Evolutionary conservation across 2,797 vertebrate species (phyloP).

Genomic region (Glyptemys insculpta): DNA sequence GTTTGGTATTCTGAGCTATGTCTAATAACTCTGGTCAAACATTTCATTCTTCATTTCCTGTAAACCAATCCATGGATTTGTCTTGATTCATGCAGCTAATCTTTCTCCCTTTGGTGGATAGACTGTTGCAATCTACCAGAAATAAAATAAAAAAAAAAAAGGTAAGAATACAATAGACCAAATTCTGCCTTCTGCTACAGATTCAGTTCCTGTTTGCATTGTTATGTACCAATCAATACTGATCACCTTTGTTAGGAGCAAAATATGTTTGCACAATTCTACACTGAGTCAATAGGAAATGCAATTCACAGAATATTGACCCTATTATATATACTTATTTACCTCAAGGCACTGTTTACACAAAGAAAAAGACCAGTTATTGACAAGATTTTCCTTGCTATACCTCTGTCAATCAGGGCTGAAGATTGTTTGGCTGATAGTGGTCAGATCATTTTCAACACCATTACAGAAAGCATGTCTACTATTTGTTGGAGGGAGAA

Average conservation of each 20-base stretch:
- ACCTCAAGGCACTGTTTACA: neutral
- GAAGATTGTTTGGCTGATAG: neutral
- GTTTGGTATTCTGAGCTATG: constrained; percentile 32
- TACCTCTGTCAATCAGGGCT: neutral
- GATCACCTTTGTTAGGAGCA: neutral
- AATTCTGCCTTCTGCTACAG: neutral
- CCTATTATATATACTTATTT: neutral
- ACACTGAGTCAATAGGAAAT: neutral
- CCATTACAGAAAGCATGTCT: neutral
- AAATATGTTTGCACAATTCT: neutral
- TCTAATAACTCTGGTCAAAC: constrained; percentile 11
- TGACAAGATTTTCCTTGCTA: neutral
- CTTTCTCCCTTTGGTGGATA: constrained; percentile 61
- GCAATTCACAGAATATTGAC: neutral
- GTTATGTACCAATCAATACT: fast-evolving
- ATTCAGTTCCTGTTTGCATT: neutral
- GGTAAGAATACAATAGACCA: neutral
- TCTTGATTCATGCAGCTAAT: constrained; percentile 72
- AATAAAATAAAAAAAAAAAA: constrained; percentile 1
- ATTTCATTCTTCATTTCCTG: constrained; percentile 86
- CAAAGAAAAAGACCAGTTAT: neutral
- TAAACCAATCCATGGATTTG: constrained; percentile 91
- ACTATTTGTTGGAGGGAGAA: neutral
- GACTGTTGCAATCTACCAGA: constrained; percentile 68
- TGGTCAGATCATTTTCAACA: neutral